phyloP scores from a whole-genome alignment of 2,797 vertebrate genomes.

The Crypturellus tataupa region DNA sequence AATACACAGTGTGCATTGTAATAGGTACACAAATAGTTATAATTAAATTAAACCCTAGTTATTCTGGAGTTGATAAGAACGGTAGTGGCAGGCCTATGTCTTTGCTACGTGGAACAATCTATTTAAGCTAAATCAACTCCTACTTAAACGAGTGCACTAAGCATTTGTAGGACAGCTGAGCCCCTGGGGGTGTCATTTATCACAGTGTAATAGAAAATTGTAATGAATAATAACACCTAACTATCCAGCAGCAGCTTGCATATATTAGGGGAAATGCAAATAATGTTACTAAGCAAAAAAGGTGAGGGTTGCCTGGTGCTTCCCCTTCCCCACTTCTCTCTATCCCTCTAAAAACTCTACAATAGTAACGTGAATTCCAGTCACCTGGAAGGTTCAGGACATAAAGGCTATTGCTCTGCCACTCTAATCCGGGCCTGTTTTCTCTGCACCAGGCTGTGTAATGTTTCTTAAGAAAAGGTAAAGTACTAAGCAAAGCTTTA shows the following conservation, averaged over 20 bases:
- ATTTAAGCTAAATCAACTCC: conserved; percentile 96
- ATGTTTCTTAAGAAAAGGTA: background rate
- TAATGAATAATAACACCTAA: conserved; percentile 94
- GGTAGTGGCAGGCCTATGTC: conserved; percentile 85
- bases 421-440: background rate
- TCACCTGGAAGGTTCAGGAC: conserved; percentile 6
- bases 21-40: conserved; percentile 86
- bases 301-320: background rate
- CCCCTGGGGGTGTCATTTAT: conserved; percentile 94
- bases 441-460: background rate
- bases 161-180: conserved; percentile 84
- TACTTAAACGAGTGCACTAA: conserved; percentile 95
- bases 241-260: conserved; percentile 66
- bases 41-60: conserved; percentile 92
- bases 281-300: conserved; percentile 30
- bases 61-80: conserved; percentile 84
- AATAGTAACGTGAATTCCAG: conserved; percentile 44
- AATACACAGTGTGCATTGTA: conserved; percentile 85
- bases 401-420: conserved; percentile 18
- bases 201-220: conserved; percentile 93
- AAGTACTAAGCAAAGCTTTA: background rate
- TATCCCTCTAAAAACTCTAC: background rate
- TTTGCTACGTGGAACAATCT: conserved; percentile 93
- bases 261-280: conserved; percentile 71
- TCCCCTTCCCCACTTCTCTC: background rate